phyloP scores from a whole-genome alignment of 2,113 vertebrate species.

The Elephantulus edwardii region DNA sequence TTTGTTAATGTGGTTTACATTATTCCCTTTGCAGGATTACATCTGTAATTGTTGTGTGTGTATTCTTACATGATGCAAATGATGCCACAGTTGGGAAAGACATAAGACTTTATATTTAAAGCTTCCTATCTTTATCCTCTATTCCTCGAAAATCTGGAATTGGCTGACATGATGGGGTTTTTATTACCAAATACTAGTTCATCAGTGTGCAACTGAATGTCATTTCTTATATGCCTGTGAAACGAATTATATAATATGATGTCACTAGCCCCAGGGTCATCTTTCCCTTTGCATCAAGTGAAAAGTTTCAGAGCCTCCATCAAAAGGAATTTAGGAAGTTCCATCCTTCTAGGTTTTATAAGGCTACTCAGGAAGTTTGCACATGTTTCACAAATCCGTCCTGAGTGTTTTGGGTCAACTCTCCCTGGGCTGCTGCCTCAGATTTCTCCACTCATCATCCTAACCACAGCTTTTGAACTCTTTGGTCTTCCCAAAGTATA shows the following conservation, averaged over 20 bases:
- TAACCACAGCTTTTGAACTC: background rate
- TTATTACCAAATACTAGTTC: background rate
- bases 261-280: background rate
- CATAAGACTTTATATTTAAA: slow-evolving; percentile 11
- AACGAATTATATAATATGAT: background rate
- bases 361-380: background rate
- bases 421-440: background rate
- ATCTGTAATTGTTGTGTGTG: background rate
- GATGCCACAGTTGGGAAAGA: background rate
- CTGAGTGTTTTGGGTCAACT: background rate
- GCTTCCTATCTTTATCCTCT: background rate
- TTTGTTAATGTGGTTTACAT: background rate
- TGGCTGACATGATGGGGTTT: background rate
- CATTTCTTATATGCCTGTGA: background rate
- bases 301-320: background rate
- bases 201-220: background rate
- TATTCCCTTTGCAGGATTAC: background rate
- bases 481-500: background rate
- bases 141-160: background rate
- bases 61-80: background rate
- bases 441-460: background rate
- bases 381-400: background rate
- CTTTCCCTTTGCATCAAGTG: slow-evolving; percentile 27
- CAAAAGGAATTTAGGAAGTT: background rate
- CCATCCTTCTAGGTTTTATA: background rate